Base-by-base conservation (phyloP, 1,140 invertebrate species). In the Cotesia glomerata region DNA sequence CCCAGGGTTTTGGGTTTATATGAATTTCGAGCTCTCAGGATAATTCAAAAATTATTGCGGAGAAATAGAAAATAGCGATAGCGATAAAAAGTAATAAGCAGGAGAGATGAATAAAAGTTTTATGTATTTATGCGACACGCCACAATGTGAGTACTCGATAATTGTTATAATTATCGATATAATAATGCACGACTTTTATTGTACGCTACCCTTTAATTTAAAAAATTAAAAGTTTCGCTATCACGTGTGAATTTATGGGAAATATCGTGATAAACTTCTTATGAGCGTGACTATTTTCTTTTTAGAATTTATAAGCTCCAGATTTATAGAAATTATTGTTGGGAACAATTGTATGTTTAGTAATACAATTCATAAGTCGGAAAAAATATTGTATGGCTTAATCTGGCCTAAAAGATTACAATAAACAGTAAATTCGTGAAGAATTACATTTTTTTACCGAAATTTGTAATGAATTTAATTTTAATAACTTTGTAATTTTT, bases 91-190 rank as follows among this genome's bases (percentile, higher is more conserved):
- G 26, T 26, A 26, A 26, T 26, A 26, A 26, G 26, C 7, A 45
- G 7, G 7, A 45, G 39, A 45, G 39, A 45, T 45, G 39, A 45
- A 26, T 26, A 26, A 9, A 14, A 54, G 16, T 54, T 16, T 54
- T 14, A 49, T 49, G 13, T 9, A 49, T 9, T 49, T 49, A 16
- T 54, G 16, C 5, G 13, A 16, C 77, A 80, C 76, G 79, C 77
- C 68, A 77, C 35, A 75, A 26, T 2, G 26, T 26, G 26, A 26
- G 78, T 76, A 74, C 74, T 77, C 77, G 75, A 78, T 80, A 74
- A 80, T 80, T 76, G 76, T 80, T 78, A 80, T 78, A 73, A 51
- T 39, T 68, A 69, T 32, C 59, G 39, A 56, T 52, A 69, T 63
- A n/a, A 18, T 18, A 18, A 18, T 35, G 59, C 16, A 61, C 39